Percentiles rank a stretch among this genome's conserved stretches.
These are phyloP conservation scores for Apogon hyalosoma DNA, from an alignment of 2,797 vertebrate species.

Conservation along the genomic window DNA sequence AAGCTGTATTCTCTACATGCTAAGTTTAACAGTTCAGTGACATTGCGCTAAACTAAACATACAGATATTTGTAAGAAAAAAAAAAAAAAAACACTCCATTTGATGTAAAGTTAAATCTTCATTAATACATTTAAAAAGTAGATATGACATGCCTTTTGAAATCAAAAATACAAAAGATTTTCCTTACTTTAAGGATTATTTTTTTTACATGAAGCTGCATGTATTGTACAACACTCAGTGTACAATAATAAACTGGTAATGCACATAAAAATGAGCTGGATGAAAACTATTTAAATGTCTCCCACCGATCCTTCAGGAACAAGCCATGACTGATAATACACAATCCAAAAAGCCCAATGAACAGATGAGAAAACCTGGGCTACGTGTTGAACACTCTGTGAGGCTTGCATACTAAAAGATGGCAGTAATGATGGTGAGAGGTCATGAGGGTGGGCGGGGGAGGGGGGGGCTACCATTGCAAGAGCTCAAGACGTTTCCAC, in stretches of 20 bases:
- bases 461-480: conserved; percentile 7
- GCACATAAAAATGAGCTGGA: conserved; percentile 95
- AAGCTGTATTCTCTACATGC: conserved; percentile 95
- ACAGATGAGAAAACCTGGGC: conserved; percentile 26
- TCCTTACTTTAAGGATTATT: conserved; percentile 97
- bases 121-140: conserved; percentile 99
- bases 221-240: conserved; percentile 96
- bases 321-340: conserved; percentile 88
- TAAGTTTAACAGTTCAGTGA: conserved; percentile 94
- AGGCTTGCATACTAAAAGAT: conserved; percentile 66
- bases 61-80: conserved; percentile 92
- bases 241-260: conserved; percentile 98
- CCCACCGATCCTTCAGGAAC: conserved; percentile 78
- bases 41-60: conserved; percentile 92
- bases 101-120: conserved; percentile 98
- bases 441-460: conserved; percentile 1
- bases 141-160: conserved; percentile 98
- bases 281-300: conserved; percentile 89
- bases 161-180: conserved; percentile 98
- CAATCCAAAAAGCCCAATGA: conserved; percentile 76
- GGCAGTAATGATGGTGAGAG: conserved; percentile 51
- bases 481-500: conserved; percentile 44
- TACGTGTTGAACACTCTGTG: conserved; percentile 31
- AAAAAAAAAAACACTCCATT: conserved; percentile 87
- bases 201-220: conserved; percentile 95